phyloP scores from a whole-genome alignment of 2,888 invertebrate species.

The Oligia strigilis region DNA sequence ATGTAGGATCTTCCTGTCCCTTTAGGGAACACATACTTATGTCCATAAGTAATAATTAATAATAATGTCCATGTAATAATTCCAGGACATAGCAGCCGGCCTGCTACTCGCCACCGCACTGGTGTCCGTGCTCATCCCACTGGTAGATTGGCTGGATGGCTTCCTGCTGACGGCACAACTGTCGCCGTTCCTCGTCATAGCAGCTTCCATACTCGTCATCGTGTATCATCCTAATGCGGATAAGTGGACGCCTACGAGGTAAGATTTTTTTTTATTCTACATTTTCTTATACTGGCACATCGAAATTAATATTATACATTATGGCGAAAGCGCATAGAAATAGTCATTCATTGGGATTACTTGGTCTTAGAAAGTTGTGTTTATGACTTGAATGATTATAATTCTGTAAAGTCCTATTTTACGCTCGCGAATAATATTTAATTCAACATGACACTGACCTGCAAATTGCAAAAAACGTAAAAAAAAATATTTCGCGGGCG shows the following conservation, averaged over 20 bases:
- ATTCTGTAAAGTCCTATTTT: no score
- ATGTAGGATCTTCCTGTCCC: not conserved
- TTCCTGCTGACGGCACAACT: conserved; percentile 92
- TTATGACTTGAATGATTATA: no score
- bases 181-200: conserved; percentile 92
- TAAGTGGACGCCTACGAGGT: conserved; percentile 97
- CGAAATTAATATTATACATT: no score
- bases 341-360: no score
- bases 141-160: conserved; percentile 94
- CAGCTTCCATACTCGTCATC: conserved; percentile 92
- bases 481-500: no score
- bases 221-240: conserved; percentile 95
- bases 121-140: conserved; percentile 93
- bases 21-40: not conserved
- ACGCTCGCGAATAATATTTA: no score
- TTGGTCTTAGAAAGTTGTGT: no score
- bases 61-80: conserved; percentile 57
- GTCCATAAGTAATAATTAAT: not conserved
- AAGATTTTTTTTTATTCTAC: not conserved
- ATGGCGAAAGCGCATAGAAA: no score
- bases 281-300: not conserved
- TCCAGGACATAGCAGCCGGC: conserved; percentile 96
- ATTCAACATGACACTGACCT: no score
- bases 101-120: conserved; percentile 92
- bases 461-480: no score